Conservation (phyloP, 2,113 vertebrate genomes). For the Caranx ignobilis region DNA sequence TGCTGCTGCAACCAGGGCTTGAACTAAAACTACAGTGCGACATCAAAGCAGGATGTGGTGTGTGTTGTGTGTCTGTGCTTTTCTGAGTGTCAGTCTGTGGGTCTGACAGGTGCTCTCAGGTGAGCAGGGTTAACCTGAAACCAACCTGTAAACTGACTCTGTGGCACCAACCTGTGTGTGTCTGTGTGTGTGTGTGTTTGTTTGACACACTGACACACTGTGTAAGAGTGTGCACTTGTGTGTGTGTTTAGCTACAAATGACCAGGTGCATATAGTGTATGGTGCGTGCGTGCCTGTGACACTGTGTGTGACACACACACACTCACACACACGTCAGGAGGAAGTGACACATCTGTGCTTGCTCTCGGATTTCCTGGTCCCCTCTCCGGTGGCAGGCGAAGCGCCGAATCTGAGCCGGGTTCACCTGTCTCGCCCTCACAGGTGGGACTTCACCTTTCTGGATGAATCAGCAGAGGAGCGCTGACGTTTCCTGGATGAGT, state of each 20-base stretch:
- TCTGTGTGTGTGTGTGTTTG: background rate
- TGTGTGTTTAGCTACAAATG: constrained; percentile 20
- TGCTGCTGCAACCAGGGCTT: constrained; percentile 28
- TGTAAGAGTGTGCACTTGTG: constrained; percentile 8
- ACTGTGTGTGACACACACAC: constrained; percentile 31
- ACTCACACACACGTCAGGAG: constrained; percentile 48
- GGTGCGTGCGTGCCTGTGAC: constrained; percentile 37
- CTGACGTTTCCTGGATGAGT: constrained; percentile 52
- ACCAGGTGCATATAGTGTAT: constrained; percentile 15
- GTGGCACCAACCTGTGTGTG: constrained; percentile 9
- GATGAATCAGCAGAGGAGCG: constrained; percentile 53
- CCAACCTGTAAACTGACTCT: constrained; percentile 74
- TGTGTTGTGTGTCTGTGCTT: constrained; percentile 2
- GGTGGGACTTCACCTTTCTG: constrained; percentile 58
- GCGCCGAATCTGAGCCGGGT: constrained; percentile 57
- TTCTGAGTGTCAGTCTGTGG: constrained; percentile 34
- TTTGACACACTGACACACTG: background rate
- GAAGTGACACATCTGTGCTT: constrained; percentile 75
- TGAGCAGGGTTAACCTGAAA: constrained; percentile 71
- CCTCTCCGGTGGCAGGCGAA: constrained; percentile 57
- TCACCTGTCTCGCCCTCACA: constrained; percentile 62
- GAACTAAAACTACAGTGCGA: constrained; percentile 2
- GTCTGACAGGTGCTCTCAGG: constrained; percentile 66
- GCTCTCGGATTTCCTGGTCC: constrained; percentile 75
- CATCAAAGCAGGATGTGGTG: constrained; percentile 61